Conservation (phyloP, 2,888 invertebrate species). For the Cryptocephalus primarius region DNA sequence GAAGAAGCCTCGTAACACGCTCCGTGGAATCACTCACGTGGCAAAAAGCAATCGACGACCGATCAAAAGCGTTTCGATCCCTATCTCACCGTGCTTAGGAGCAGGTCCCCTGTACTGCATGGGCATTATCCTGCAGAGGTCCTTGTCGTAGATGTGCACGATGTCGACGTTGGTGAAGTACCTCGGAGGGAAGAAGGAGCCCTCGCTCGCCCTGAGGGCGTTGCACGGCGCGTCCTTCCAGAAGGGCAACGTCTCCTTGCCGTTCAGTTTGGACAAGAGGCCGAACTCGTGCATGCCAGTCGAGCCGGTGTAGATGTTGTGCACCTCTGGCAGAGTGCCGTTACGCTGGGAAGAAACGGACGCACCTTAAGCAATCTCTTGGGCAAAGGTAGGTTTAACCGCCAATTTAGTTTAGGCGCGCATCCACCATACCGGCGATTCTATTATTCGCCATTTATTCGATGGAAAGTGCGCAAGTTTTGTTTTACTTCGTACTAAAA, state of each 20-base stretch:
- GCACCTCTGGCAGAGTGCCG: constrained; percentile 68
- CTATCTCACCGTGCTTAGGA: constrained; percentile 52
- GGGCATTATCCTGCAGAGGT: constrained; percentile 71
- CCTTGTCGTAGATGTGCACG: constrained; percentile 74
- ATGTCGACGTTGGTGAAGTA: constrained; percentile 53
- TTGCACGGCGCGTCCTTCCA: constrained; percentile 69
- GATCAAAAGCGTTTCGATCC: neutral
- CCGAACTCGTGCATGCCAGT: constrained; percentile 69
- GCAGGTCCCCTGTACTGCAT: constrained; percentile 58
- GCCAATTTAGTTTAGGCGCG: no score
- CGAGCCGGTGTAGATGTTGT: constrained; percentile 68
- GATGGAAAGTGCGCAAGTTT: no score
- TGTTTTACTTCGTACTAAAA: no score
- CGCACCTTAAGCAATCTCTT: no score
- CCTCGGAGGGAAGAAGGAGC: constrained; percentile 76
- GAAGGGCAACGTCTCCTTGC: constrained; percentile 61
- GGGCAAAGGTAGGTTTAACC: no score
- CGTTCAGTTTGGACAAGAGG: constrained; percentile 64
- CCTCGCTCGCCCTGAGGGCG: constrained; percentile 60
- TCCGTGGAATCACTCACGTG: no score
- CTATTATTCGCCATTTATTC: no score
- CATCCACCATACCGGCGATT: no score
- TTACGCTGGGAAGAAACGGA: constrained; percentile 58
- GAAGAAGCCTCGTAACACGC: no score
- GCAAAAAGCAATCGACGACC: no score